Evolutionary conservation across 2,888 invertebrate species (phyloP).

Genomic region (Nudaria mundana): DNA sequence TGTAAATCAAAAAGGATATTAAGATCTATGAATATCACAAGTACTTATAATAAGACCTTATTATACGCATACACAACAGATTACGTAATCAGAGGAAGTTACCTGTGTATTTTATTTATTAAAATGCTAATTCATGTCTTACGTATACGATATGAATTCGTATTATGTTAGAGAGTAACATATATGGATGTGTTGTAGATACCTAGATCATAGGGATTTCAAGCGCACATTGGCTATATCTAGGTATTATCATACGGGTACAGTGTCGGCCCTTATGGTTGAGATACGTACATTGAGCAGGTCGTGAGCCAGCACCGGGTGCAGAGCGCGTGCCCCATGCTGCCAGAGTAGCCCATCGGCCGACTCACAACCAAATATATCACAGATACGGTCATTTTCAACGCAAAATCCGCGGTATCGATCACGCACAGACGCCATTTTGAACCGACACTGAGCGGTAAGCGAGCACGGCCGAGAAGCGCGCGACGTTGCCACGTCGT

Average conservation of each 20-base stretch:
- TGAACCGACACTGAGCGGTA: constrained; percentile 73
- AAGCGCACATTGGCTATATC: constrained; percentile 49
- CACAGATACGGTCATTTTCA: constrained; percentile 74
- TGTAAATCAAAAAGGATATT: constrained; percentile 10
- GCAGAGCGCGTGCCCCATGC: constrained; percentile 61
- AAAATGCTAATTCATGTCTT: no score
- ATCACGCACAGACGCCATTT: constrained; percentile 81
- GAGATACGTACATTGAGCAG: constrained; percentile 76
- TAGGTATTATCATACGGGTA: constrained; percentile 55
- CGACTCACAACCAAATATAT: constrained; percentile 74
- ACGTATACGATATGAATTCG: constrained; percentile 26
- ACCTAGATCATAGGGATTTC: constrained; percentile 50
- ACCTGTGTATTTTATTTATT: no score
- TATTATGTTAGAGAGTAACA: constrained; percentile 35
- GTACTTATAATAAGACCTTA: no score
- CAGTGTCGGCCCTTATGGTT: constrained; percentile 77
- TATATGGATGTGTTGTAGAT: constrained; percentile 55
- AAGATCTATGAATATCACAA: no score
- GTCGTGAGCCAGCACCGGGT: constrained; percentile 64
- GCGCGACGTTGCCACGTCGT: constrained; percentile 79
- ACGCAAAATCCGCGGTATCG: constrained; percentile 77
- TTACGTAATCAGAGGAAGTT: constrained; percentile 46
- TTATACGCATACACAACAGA: constrained; percentile 13
- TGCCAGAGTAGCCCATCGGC: constrained; percentile 69
- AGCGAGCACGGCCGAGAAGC: constrained; percentile 45